Conservation (phyloP, 2,888 invertebrate species). For the Caenorhabditis sp. region DNA sequence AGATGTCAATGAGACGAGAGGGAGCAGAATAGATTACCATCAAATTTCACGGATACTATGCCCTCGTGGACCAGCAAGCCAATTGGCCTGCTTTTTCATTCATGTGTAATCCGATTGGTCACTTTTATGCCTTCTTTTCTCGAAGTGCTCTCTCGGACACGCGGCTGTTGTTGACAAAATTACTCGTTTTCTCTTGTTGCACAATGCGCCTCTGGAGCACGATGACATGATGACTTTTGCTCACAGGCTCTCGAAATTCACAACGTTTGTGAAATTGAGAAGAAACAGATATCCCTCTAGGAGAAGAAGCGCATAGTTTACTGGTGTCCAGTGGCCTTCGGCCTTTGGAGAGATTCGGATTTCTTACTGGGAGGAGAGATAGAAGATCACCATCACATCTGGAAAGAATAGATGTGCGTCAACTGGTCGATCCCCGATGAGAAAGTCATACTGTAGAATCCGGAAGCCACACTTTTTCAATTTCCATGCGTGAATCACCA, state of each 20-base stretch:
- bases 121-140: slow-evolving; percentile 1
- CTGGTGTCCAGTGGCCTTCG: background rate
- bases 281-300: background rate
- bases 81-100: too few species aligned
- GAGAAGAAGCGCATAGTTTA: background rate
- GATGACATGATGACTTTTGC: slow-evolving; percentile 3
- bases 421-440: too few species aligned
- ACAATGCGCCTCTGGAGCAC: background rate
- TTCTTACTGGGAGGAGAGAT: background rate
- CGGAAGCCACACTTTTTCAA: too few species aligned
- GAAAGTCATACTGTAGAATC: background rate
- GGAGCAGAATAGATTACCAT: slow-evolving; percentile 1
- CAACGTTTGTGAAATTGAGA: slow-evolving; percentile 3
- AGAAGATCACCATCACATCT: background rate
- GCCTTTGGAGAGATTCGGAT: background rate
- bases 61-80: too few species aligned
- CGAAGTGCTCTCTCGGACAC: background rate
- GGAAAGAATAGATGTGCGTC: too few species aligned
- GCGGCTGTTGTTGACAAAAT: slow-evolving; percentile 34
- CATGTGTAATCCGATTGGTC: background rate
- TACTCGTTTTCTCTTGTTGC: slow-evolving; percentile 1
- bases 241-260: background rate
- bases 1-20: background rate
- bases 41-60: background rate
- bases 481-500: too few species aligned